Conservation (phyloP, 2,888 invertebrate species). For the Euproctis similis region DNA sequence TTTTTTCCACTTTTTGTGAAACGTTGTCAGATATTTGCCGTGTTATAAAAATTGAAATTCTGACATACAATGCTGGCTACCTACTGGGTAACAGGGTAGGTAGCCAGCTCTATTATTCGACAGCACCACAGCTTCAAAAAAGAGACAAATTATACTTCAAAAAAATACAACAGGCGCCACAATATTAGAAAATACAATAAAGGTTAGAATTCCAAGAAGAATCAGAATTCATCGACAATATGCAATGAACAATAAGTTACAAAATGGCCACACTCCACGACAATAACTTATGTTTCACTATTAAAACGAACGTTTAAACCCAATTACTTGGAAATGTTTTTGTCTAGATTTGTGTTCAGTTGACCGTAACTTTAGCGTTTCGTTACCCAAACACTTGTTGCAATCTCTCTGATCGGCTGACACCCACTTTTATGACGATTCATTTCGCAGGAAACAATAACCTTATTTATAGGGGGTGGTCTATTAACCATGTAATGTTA, state of each 20-base stretch:
- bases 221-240: too few relatives aligned
- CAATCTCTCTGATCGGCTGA: background rate
- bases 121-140: too few relatives aligned
- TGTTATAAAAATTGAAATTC: too few relatives aligned
- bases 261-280: background rate
- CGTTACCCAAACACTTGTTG: slow-evolving; percentile 15
- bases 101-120: too few relatives aligned
- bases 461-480: background rate
- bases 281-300: background rate
- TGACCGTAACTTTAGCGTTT: slow-evolving; percentile 23
- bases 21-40: too few relatives aligned
- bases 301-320: slow-evolving; percentile 7
- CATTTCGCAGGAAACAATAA: slow-evolving; percentile 22
- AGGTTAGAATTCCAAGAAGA: too few relatives aligned
- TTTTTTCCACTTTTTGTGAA: too few relatives aligned
- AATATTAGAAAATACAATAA: background rate
- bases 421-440: slow-evolving; percentile 19
- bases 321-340: slow-evolving; percentile 12
- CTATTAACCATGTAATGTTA: too few relatives aligned
- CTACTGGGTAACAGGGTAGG: too few relatives aligned
- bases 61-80: too few relatives aligned
- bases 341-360: slow-evolving; percentile 15
- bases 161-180: background rate
- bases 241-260: background rate
- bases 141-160: too few relatives aligned